Evolutionary conservation across 1,140 invertebrate genomes (phyloP), one percentile per base, ranked within the genome.

Genomic region (Neodiprion lecontei): DNA sequence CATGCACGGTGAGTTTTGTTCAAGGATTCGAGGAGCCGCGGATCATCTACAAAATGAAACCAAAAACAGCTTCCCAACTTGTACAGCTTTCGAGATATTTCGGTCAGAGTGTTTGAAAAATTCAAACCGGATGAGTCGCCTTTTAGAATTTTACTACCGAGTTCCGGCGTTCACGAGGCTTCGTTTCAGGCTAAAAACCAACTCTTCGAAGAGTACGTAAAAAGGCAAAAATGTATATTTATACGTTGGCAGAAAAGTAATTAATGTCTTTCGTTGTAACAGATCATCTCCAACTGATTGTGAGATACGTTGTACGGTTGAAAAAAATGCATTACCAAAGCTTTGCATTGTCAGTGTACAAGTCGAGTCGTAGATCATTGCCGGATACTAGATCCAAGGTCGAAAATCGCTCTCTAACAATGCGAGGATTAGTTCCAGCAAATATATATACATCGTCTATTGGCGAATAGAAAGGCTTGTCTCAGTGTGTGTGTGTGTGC

Each of bases 1-100:
- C 1, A 91, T 95, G 86, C 94, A 95, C 78, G 94, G 94, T 94
- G 83, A 91, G 91, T 88, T 47, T 40, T 40, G 67, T 72, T 67
- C 9, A 70, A 82, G 82, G 81, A 1, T 3, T 14, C 28, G 28
- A 2, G 28, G 28, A 40, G 1, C 28, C 28, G 40, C 0, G 21
- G 28, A 40, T 40, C 28, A 1, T 40, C 28, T 1, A 40, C 28
- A 5, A 40, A 5, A 21, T 21, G 17, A 21, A 21, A 21, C 17
- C 17, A 21, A 21, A 0, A 21, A 21, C 17, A 21, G 17, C 17
- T 21, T 21, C 17, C 0, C 17, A 21, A 21, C 17, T 21, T 21
- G 17, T 21, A 21, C 17, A 21, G 17, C 17, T 21, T 73, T 66
- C 50, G 23, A 47, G 40, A 4, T 21, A 21, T 21, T 21, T 21